These are phyloP conservation scores for Hippopotamus amphibius DNA, from an alignment of 2,113 vertebrate species.

Conservation along the genomic window DNA sequence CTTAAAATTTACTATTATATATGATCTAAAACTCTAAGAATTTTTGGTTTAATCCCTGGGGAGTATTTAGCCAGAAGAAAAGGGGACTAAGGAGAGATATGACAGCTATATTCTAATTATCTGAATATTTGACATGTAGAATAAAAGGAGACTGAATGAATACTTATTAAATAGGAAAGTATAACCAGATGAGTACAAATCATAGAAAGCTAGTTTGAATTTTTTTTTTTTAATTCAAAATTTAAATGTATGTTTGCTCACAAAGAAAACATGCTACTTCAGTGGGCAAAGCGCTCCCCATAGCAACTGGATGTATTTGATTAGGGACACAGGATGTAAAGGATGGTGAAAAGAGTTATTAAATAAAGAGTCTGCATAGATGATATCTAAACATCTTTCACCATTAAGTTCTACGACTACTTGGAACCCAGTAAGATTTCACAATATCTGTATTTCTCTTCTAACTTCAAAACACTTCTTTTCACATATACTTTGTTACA, in stretches of 20 bases:
- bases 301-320: background rate
- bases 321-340: background rate
- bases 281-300: background rate
- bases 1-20: background rate
- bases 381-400: conserved; percentile 9
- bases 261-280: background rate
- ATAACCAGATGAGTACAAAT: background rate
- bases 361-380: background rate
- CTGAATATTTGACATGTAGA: background rate
- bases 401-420: background rate
- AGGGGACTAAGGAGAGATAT: background rate
- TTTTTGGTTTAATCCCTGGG: background rate
- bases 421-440: background rate
- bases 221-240: background rate
- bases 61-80: background rate
- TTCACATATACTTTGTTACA: background rate
- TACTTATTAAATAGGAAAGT: background rate
- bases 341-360: background rate
- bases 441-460: background rate
- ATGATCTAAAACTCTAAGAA: background rate
- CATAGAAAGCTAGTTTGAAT: background rate
- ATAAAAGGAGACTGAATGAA: background rate
- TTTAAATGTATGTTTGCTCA: background rate
- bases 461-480: conserved; percentile 33
- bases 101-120: background rate